A percentile compares a stretch with the other conserved stretches of the same genome.
Conservation (phyloP, 1,140 invertebrate genomes). For the Nixonia krombeini region DNA sequence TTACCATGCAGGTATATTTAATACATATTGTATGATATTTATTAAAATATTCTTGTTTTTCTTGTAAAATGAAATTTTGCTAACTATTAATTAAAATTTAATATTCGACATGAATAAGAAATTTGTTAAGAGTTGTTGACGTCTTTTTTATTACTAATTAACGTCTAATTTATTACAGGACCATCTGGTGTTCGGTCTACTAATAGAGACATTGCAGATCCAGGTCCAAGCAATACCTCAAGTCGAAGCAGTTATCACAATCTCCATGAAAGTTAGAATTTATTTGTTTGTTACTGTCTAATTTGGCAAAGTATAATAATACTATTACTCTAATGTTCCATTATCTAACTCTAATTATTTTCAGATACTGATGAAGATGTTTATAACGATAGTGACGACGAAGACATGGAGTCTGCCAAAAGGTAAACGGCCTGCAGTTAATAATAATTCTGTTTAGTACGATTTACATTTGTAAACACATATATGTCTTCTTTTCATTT, state of each 20-base stretch:
- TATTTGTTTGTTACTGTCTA: background rate
- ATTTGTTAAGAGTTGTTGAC: too few relatives aligned
- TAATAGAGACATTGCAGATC: slow-evolving; percentile 24
- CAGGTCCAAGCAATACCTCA: slow-evolving; percentile 54
- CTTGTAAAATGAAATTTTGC: too few relatives aligned
- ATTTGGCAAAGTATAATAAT: background rate
- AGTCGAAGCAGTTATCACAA: slow-evolving; percentile 47
- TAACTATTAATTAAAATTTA: too few relatives aligned
- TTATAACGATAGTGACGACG: slow-evolving; percentile 68
- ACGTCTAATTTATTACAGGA: too few relatives aligned
- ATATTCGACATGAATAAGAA: too few relatives aligned
- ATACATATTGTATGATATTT: slow-evolving; percentile 2
- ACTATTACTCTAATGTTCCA: too few relatives aligned
- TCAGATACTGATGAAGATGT: slow-evolving; percentile 63
- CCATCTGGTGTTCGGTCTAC: slow-evolving; percentile 44
- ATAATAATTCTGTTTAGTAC: too few relatives aligned
- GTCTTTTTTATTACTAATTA: background rate
- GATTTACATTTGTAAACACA: too few relatives aligned
- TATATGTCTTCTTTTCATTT: too few relatives aligned
- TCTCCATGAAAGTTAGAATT: slow-evolving; percentile 57
- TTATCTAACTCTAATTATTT: slow-evolving; percentile 22
- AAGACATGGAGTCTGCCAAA: slow-evolving; percentile 56
- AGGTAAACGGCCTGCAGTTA: slow-evolving; percentile 43
- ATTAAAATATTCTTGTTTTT: background rate
- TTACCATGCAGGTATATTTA: slow-evolving; percentile 59